Percentiles rank a stretch among this genome's conserved stretches.
Evolutionary conservation across 2,888 invertebrate species (phyloP).

Genomic region (Merodon equestris): DNA sequence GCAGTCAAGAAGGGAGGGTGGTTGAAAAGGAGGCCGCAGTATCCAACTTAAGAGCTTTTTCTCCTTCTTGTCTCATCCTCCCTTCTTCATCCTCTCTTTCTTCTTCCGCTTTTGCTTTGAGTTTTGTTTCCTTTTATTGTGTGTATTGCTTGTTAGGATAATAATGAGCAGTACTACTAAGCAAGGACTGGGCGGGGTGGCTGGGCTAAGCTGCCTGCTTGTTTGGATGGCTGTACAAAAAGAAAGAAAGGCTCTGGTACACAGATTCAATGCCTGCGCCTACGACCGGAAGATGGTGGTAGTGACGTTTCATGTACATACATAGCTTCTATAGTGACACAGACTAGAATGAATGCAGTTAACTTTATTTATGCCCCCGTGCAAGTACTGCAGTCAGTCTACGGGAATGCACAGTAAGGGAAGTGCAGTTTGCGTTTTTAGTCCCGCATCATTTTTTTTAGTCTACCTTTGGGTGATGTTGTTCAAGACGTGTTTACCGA

Average conservation of each 20-base stretch:
- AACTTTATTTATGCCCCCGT: conserved; percentile 57
- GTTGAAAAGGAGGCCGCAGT: conserved; percentile 55
- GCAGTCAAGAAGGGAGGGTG: conserved; percentile 14
- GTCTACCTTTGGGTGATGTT: no score
- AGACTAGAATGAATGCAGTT: conserved; percentile 56
- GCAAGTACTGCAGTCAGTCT: conserved; percentile 57
- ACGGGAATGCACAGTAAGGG: conserved; percentile 62
- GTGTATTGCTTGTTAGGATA: conserved; percentile 67
- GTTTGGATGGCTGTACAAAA: conserved; percentile 7
- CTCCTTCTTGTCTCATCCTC: conserved; percentile 19
- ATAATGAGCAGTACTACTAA: conserved; percentile 56
- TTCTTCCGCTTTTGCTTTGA: conserved; percentile 60
- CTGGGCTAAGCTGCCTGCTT: conserved; percentile 23
- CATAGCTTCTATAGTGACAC: conserved; percentile 1
- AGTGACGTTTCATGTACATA: conserved; percentile 29
- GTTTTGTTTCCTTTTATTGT: conserved; percentile 64
- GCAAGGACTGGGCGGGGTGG: conserved; percentile 18
- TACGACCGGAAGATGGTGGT: conserved; percentile 60
- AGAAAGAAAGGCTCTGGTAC: conserved; percentile 39
- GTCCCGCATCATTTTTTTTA: no score
- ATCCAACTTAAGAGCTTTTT: conserved; percentile 47
- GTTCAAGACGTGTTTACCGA: no score
- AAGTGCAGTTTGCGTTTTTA: conserved; percentile 23
- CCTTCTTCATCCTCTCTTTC: conserved; percentile 6
- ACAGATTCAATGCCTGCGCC: conserved; percentile 50